Conservation (phyloP, 2,113 vertebrate genomes). For the Rhinopithecus roxellana region DNA sequence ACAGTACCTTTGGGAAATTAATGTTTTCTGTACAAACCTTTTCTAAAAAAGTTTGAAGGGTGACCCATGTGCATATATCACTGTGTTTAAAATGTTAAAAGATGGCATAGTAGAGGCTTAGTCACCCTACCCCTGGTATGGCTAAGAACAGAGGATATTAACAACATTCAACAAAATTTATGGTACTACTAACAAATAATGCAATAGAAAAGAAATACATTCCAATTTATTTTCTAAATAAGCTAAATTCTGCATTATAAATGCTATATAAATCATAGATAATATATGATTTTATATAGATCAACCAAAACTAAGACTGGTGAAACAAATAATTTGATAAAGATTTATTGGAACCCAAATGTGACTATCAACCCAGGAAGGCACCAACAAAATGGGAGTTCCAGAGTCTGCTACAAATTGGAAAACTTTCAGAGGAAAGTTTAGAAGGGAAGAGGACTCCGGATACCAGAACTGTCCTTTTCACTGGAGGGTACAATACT, state of each 20-base stretch:
- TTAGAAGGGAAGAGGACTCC: background rate
- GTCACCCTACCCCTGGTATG: background rate
- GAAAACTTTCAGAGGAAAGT: background rate
- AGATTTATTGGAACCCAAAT: background rate
- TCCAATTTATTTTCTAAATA: background rate
- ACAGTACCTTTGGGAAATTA: background rate
- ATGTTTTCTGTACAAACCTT: background rate
- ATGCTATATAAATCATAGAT: background rate
- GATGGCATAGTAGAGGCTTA: background rate
- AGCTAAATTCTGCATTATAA: conserved; percentile 10
- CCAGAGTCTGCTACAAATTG: background rate
- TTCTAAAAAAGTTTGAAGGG: background rate
- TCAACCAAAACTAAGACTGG: background rate
- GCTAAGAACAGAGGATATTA: background rate
- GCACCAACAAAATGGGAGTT: background rate
- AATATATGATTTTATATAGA: background rate
- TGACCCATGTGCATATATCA: background rate
- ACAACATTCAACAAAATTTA: background rate
- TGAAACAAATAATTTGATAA: background rate
- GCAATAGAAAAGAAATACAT: background rate
- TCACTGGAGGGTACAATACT: background rate
- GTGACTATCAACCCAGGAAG: background rate
- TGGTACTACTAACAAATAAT: background rate
- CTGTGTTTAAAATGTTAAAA: background rate
- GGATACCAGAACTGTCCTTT: background rate